Percentiles rank a stretch among this genome's conserved stretches.
phyloP scores from a whole-genome alignment of 2,113 vertebrate species.

The Scopus umbretta region DNA sequence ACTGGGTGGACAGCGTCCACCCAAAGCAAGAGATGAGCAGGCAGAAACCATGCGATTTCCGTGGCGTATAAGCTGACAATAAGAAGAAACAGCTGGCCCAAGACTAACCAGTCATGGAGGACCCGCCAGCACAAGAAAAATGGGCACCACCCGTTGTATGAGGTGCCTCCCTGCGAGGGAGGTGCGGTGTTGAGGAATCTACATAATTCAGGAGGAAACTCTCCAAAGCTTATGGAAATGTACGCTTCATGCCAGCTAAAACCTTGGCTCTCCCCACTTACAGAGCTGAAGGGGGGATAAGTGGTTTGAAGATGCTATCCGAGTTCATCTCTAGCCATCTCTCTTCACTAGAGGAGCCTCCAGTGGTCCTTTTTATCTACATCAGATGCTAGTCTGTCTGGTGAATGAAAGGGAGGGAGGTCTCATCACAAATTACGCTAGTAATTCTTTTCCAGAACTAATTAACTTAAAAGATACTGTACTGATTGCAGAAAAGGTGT shows the following conservation, averaged over 20 bases:
- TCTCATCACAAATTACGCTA: neutral
- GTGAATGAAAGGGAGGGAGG: conserved; percentile 16
- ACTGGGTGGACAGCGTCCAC: neutral
- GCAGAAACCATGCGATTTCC: accelerated
- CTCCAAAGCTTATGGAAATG: neutral
- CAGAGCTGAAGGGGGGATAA: neutral
- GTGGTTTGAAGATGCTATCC: neutral
- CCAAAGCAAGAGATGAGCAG: neutral
- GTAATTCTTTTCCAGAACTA: conserved; percentile 54
- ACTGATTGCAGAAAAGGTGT: conserved; percentile 56
- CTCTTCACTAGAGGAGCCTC: conserved; percentile 29
- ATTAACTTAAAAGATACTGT: conserved; percentile 56
- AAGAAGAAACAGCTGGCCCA: accelerated
- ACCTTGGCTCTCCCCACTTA: neutral
- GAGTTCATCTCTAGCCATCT: neutral
- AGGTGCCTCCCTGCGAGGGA: neutral
- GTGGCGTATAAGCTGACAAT: accelerated
- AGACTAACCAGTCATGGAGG: neutral
- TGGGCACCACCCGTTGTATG: accelerated
- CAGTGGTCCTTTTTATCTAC: conserved; percentile 58
- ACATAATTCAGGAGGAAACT: neutral
- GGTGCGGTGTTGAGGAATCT: accelerated
- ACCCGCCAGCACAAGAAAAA: neutral
- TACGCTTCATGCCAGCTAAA: neutral
- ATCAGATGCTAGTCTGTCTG: conserved; percentile 34